A percentile compares a stretch with the other conserved stretches of the same genome.
Conservation (phyloP, 2,888 invertebrate species). For the Eurois occulta region DNA sequence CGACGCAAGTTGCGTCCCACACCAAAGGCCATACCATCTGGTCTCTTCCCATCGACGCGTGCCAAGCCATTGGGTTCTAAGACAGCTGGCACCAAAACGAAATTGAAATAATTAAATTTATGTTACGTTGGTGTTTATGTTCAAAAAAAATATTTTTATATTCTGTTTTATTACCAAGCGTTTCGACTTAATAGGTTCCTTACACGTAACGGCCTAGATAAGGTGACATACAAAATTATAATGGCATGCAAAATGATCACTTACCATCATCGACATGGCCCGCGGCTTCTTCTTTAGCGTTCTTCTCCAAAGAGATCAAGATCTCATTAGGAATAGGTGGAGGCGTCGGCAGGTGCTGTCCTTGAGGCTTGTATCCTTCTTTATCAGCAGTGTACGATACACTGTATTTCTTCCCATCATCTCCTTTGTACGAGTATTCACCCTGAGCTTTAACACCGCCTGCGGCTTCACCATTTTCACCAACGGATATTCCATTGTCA, state of each 20-base stretch:
- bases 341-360: conserved; percentile 78
- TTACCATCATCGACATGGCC: conserved; percentile 85
- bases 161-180: background rate
- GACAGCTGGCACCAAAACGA: too few species aligned
- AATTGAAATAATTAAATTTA: background rate
- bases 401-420: conserved; percentile 84
- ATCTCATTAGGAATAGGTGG: conserved; percentile 76
- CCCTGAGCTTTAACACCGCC: conserved; percentile 83
- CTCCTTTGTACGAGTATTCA: conserved; percentile 83
- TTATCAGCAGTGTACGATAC: conserved; percentile 85
- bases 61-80: too few species aligned
- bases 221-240: background rate
- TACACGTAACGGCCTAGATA: background rate
- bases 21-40: too few species aligned
- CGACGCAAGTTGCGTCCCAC: too few species aligned
- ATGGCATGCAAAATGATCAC: conserved; percentile 52
- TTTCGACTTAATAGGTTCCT: background rate
- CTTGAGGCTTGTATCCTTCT: conserved; percentile 67
- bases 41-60: too few species aligned
- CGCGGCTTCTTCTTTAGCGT: conserved; percentile 83
- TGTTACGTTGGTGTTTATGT: background rate
- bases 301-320: conserved; percentile 81
- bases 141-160: background rate
- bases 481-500: conserved; percentile 84
- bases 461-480: conserved; percentile 78